Evolutionary conservation across 1,140 invertebrate species (phyloP), one percentile per base, ranked within the genome.

Genomic region (Eciton burchellii): DNA sequence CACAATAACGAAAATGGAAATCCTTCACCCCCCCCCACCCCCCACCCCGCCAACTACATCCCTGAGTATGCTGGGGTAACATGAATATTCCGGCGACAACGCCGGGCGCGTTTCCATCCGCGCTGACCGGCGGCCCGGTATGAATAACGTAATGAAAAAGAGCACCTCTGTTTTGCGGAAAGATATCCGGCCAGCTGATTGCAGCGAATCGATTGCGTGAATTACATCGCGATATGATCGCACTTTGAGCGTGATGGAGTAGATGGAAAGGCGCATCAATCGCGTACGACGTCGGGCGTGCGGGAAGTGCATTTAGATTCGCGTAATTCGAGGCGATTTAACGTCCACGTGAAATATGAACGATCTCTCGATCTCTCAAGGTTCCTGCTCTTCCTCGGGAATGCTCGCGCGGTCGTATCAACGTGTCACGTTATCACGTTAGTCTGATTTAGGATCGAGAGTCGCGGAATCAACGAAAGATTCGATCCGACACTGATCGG

Each of bases 141-240:
- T 79, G 74, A 79, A 79, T 79, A 79, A 79, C 52, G 26, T 47
- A 79, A 79, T 79, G 74, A 70, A 79, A 79, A 63, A 79, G 56
- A 52, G n/a, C n/a, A 45, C 21, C 43, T 5, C 49, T 19, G 43
- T 52, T 79, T 56, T 56, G 41, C 45, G 24, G 35, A 21, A 56
- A 24, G 49, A 16, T 70, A 70, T 70, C 70, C 45, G 8, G 57
- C 62, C 57, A 62, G 65, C 52, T 12, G 49, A 79, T 79, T 70
- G 54, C 52, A n/a, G 43, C 35, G 35, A 21, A 16, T 79, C n/a
- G 56, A 45, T 57, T 45, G 49, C 49, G 45, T 56, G 56, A 77
- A 68, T 68, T 68, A 76, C 45, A 0, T 43, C 41, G 16, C n/a
- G 21, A 49, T 26, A 68, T 49, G 59, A 21, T 41, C 35, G 26